Percentiles rank a stretch among this genome's conserved stretches.
Conservation (phyloP, 2,113 vertebrate species). For the Capreolus pygargus region DNA sequence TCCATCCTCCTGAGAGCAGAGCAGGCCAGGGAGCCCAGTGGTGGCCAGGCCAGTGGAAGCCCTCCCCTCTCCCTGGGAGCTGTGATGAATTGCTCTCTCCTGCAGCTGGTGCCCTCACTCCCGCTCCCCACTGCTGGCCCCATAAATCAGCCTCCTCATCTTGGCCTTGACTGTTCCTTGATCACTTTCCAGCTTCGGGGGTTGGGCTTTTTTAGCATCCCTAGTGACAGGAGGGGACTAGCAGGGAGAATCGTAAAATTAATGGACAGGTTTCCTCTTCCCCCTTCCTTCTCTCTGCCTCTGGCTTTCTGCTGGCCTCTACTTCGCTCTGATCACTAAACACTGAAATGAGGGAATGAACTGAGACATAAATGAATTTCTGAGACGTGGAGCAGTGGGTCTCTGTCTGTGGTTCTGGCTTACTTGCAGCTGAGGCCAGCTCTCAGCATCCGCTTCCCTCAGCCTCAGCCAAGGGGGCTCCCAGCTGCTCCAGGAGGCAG, state of each 20-base stretch:
- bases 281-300: not conserved
- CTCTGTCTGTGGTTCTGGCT: not conserved
- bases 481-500: not conserved
- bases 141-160: constrained; percentile 50
- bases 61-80: not conserved
- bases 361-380: not conserved
- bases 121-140: not conserved
- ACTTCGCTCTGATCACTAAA: not conserved
- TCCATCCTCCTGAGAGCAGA: not conserved
- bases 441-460: not conserved
- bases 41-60: not conserved
- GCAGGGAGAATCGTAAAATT: not conserved
- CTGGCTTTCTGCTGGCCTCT: not conserved
- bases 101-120: not conserved
- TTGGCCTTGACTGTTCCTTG: not conserved
- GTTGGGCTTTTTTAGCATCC: not conserved
- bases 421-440: too few species aligned
- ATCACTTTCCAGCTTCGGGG: not conserved
- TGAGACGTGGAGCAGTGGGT: accelerated
- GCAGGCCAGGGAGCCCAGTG: not conserved
- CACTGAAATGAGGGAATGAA: not conserved
- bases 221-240: not conserved
- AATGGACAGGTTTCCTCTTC: not conserved
- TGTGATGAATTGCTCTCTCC: constrained; percentile 13
- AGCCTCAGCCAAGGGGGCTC: not conserved